phyloP scores from a whole-genome alignment of 2,888 invertebrate species.

The Hydrotaea cyrtoneurina region DNA sequence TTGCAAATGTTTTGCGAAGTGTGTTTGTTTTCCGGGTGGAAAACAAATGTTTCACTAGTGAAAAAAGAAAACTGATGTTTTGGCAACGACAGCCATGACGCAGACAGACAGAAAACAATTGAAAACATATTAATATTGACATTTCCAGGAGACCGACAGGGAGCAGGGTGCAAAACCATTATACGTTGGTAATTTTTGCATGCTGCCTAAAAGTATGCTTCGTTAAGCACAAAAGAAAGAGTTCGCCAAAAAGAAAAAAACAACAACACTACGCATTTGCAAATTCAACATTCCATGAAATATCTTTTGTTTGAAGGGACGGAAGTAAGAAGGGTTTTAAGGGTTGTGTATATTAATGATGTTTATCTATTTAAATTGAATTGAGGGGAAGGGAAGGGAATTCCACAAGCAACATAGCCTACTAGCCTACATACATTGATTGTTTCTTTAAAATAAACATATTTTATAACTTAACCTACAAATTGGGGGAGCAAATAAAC shows the following conservation, averaged over 20 bases:
- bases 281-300: background rate
- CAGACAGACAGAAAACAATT: constrained; percentile 30
- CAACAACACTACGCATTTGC: background rate
- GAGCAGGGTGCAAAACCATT: background rate
- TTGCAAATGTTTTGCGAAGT: background rate
- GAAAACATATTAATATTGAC: constrained; percentile 31
- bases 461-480: too few relatives aligned
- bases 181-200: background rate
- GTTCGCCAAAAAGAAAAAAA: background rate
- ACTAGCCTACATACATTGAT: too few relatives aligned
- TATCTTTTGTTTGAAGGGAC: background rate
- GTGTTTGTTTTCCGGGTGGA: background rate
- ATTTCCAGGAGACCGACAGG: background rate
- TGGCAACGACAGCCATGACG: constrained; percentile 1
- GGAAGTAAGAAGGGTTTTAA: background rate
- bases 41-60: background rate
- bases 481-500: too few relatives aligned
- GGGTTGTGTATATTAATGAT: constrained; percentile 24
- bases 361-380: constrained; percentile 16
- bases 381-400: too few relatives aligned
- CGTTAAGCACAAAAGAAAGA: background rate
- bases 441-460: too few relatives aligned
- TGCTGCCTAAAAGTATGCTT: constrained; percentile 29
- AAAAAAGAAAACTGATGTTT: background rate
- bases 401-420: too few relatives aligned